Evolutionary conservation across 1,140 invertebrate genomes (phyloP).

Genomic region (Saccostrea glomerata): DNA sequence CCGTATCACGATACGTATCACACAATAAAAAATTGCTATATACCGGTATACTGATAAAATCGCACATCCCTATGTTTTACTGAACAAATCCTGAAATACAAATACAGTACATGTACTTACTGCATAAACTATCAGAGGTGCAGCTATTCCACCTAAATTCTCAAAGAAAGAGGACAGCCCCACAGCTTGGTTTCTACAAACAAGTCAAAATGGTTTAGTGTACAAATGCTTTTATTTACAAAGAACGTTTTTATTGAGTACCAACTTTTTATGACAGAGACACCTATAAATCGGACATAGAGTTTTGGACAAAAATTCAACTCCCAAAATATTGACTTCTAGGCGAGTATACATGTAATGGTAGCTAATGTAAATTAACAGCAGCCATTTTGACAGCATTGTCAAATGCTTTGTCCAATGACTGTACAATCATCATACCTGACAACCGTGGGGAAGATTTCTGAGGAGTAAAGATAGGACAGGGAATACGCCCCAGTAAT

Average conservation of each 20-base stretch:
- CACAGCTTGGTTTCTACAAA: slow-evolving; percentile 69
- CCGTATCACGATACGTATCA: no score
- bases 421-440: slow-evolving; percentile 63
- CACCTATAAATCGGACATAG: no score
- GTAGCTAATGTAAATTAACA: background rate
- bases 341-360: background rate
- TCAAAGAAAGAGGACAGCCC: slow-evolving; percentile 74
- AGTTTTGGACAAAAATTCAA: no score
- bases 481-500: slow-evolving; percentile 86
- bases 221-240: no score
- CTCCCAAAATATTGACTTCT: background rate
- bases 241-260: no score
- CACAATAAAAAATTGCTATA: no score
- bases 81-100: background rate
- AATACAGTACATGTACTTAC: slow-evolving; percentile 64
- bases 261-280: no score
- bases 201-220: no score
- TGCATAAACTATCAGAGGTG: slow-evolving; percentile 71
- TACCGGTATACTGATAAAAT: no score
- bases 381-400: background rate
- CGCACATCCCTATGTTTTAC: no score
- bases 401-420: background rate
- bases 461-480: slow-evolving; percentile 73
- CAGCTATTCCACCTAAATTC: slow-evolving; percentile 70
- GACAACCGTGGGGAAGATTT: slow-evolving; percentile 76